Percentiles rank a stretch among this genome's conserved stretches.
Conservation (phyloP, 2,113 vertebrate genomes). For the Euleptes europaea region DNA sequence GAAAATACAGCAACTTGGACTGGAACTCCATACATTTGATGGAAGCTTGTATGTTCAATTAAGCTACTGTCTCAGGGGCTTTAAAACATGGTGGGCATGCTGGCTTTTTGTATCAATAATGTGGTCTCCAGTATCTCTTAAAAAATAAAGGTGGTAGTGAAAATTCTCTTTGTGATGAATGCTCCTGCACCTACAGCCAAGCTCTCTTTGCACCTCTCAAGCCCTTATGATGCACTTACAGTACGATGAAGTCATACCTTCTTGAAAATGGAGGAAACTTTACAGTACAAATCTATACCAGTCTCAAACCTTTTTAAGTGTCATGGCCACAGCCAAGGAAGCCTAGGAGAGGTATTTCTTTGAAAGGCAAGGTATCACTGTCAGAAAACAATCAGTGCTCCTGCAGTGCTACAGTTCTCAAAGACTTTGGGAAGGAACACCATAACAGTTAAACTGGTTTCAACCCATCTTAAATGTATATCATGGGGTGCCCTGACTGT, state of each 20-base stretch:
- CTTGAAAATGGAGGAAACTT: not conserved
- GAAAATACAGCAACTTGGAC: conserved; percentile 38
- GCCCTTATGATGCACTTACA: not conserved
- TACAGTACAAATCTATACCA: not conserved
- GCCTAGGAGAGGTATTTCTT: not conserved
- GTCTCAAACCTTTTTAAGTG: not conserved
- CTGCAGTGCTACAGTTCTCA: not conserved
- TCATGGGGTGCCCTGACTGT: not conserved
- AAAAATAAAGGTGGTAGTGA: not conserved
- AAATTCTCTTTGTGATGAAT: not conserved
- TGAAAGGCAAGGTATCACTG: too few relatives aligned
- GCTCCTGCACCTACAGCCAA: not conserved
- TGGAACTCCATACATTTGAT: conserved; percentile 14
- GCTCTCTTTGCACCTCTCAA: not conserved
- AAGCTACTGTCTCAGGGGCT: conserved; percentile 5
- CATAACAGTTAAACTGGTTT: not conserved
- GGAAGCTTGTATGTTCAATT: conserved; percentile 8
- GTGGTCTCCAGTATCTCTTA: not conserved
- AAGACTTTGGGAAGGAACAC: not conserved
- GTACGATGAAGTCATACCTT: not conserved
- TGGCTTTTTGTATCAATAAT: not conserved
- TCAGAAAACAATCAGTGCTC: not conserved
- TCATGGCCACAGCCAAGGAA: not conserved
- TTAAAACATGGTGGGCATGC: conserved; percentile 34
- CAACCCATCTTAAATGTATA: not conserved